Base-by-base conservation (phyloP, 2,113 vertebrate species). In the Pangasianodon hypophthalmus region DNA sequence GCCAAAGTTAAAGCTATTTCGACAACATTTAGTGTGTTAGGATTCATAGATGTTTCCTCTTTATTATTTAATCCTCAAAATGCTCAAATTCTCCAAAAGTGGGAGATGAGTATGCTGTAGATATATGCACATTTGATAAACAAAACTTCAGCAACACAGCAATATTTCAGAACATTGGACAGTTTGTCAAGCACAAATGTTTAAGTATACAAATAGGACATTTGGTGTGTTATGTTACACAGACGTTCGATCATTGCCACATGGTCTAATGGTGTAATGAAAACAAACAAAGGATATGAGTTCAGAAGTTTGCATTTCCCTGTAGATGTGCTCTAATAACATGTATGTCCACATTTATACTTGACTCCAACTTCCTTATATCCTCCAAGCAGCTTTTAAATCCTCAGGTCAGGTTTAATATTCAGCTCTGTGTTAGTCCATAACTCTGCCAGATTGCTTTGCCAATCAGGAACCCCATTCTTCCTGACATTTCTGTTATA, bases 401-500 rank as follows among this genome's bases (percentile, higher is more conserved):
- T 29, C 37, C 58, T 18, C 37, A 9, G 44, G 24, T 18, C 37
- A 9, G 44, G 24, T 64, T 64, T 64, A 46, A 85, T 83, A 83
- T 46, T 48, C 19, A 84, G 32, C 5, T 21, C 56, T 44, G 0
- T 10, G 62, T 84, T 85, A 9, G 60, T 67, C 60, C 16, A 85
- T 64, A 29, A 64, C 19, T 44, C 48, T 82, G 29, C 48, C n/a
- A 84, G n/a, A 58, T 48, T 64, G 41, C 54, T 60, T 44, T 84
- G 24, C 37, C 58, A 64, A 85, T 85, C 41, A 85, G 21, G 21
- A 62, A 69, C 2, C 62, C 41, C 60, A 85, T 48, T 46, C 11
- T n/a, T 67, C 44, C 44, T 85, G 60, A 85, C 29, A 69, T 32
- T 85, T 85, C 24, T 48, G 62, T 85, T 69, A 21, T 85, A 85